phyloP scores from a whole-genome alignment of 2,888 invertebrate species.

The Pristionchus arcanus region DNA sequence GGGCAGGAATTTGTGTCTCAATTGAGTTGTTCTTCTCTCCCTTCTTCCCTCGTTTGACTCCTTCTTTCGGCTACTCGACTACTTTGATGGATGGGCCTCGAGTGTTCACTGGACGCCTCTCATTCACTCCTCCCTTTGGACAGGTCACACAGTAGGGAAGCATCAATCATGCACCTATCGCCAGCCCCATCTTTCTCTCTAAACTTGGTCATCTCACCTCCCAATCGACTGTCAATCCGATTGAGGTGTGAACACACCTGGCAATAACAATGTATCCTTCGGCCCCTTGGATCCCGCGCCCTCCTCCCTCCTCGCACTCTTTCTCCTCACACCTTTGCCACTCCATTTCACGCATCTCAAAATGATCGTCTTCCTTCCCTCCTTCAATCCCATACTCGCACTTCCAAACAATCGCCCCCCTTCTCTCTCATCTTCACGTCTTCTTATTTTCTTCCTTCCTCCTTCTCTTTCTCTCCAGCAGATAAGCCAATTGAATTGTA shows the following conservation, averaged over 20 bases:
- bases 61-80: conserved; percentile 15
- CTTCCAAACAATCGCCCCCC: conserved; percentile 8
- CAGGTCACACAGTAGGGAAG: conserved; percentile 15
- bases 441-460: conserved; percentile 8
- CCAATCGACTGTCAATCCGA: conserved; percentile 7
- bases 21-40: conserved; percentile 17
- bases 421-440: background rate
- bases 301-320: background rate
- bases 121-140: background rate
- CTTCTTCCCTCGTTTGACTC: background rate
- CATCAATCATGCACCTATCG: conserved; percentile 41
- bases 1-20: conserved; percentile 30
- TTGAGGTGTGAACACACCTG: conserved; percentile 37
- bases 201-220: conserved; percentile 7
- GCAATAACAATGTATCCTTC: conserved; percentile 18
- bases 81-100: conserved; percentile 33
- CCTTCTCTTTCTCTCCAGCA: background rate
- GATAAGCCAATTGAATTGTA: conserved; percentile 19
- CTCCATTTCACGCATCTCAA: conserved; percentile 43
- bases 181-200: background rate
- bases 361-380: conserved; percentile 21
- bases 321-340: background rate
- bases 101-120: background rate
- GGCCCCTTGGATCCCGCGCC: background rate
- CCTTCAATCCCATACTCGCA: conserved; percentile 25